A percentile compares a stretch with the other conserved stretches of the same genome.
Conservation (phyloP, 2,113 vertebrate species). For the Solea solea region DNA sequence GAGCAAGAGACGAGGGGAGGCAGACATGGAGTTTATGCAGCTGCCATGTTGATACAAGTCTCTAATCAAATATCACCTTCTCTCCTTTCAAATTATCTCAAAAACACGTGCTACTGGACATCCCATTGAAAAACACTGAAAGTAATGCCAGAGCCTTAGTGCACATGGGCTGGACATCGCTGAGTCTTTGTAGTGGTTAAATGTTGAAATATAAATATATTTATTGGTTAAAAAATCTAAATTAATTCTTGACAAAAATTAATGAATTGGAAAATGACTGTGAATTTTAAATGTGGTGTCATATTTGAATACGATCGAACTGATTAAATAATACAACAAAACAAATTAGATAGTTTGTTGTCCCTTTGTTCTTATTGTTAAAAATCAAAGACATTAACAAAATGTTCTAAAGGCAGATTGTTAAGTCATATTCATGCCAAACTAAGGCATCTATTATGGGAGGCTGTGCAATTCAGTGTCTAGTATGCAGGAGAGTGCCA, state of each 20-base stretch:
- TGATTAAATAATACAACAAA: constrained; percentile 56
- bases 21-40: constrained; percentile 74
- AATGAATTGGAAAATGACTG: not conserved
- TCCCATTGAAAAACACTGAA: constrained; percentile 20
- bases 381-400: constrained; percentile 79
- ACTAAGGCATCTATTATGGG: constrained; percentile 81
- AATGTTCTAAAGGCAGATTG: constrained; percentile 74
- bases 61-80: constrained; percentile 65
- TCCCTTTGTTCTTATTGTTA: constrained; percentile 70
- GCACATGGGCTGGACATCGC: not conserved
- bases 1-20: constrained; percentile 45
- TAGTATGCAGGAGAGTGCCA: constrained; percentile 85
- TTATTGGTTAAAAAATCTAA: not conserved
- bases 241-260: not conserved
- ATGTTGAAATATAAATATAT: too few relatives aligned
- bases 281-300: not conserved
- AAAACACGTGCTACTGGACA: constrained; percentile 28
- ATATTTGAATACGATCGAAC: constrained; percentile 24
- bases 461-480: constrained; percentile 86
- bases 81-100: constrained; percentile 52
- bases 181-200: not conserved
- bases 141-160: constrained; percentile 21
- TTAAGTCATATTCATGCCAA: constrained; percentile 81
- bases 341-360: constrained; percentile 75
- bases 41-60: constrained; percentile 67